Base-by-base conservation (phyloP, 2,113 vertebrate species). In the Leptodactylus fuscus region DNA sequence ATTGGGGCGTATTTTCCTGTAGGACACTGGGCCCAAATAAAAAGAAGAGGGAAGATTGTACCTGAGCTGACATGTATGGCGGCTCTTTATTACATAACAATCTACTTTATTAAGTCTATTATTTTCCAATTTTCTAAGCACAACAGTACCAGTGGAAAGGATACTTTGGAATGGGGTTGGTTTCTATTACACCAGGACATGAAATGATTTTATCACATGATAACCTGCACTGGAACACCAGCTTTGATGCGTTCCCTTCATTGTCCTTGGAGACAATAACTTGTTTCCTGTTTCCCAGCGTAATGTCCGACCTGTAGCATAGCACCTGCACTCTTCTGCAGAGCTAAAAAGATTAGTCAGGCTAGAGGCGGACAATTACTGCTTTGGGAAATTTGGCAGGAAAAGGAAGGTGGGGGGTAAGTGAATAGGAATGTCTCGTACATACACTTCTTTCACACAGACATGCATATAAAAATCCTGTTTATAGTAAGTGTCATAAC, bases 181-280 rank as follows among this genome's bases (percentile, higher is more conserved):
- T 27, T 41, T 77, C 36, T 51, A 32, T 32, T 29, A 76, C 24
- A 29, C 9, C 29, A 76, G 48, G 55, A 75, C 22, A 62, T 41
- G 55, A 73, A 83, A 55, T n/a, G 1, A 73, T 83, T 74, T 58
- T 32, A 34, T 51, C 1, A 44, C 70, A 46, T 70, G 22, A 55
- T 62, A 34, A 75, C 4, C 38, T 6, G 22, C 32, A 58, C 32
- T 73, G 46, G 71, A 73, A 29, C 60, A 81, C n/a, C 6, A 48
- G 51, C 75, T 86, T 71, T 86, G 84, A 48, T 34, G 65, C 44
- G 51, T 86, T 86, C 67, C 67, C 27, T 12, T 48, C 84, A 81
- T 86, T 86, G 77, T 86, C 76, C 77, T 60, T 22, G 2, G 51
- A 51, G 84, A 86, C 84, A 86, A 81, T 60, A 86, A 85, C 65